A percentile compares a stretch with the other conserved stretches of the same genome.
phyloP scores from a whole-genome alignment of 2,888 invertebrate genomes.

The Laothoe populi region DNA sequence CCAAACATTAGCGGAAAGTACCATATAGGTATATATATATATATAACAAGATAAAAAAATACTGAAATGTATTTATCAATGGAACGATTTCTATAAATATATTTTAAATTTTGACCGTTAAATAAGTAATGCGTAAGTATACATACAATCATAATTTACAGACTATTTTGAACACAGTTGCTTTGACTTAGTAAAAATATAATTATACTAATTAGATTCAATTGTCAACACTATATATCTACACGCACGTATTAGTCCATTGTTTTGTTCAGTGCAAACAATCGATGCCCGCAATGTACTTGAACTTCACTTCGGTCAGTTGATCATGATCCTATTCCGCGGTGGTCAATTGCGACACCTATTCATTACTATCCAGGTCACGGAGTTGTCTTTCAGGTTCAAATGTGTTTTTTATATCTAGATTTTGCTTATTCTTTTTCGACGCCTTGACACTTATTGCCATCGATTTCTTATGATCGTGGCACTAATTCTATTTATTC shows the following conservation, averaged over 20 bases:
- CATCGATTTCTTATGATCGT: constrained; percentile 18
- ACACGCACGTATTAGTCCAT: constrained; percentile 11
- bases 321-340: constrained; percentile 45
- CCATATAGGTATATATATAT: too few relatives aligned
- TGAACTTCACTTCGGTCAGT: constrained; percentile 58
- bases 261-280: constrained; percentile 21
- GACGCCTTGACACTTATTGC: constrained; percentile 46
- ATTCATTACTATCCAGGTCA: constrained; percentile 60
- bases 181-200: neutral
- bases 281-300: constrained; percentile 46
- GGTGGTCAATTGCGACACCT: constrained; percentile 59
- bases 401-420: constrained; percentile 52
- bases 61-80: too few relatives aligned
- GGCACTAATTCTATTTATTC: neutral
- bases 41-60: too few relatives aligned
- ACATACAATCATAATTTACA: too few relatives aligned
- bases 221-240: neutral
- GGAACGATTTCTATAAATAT: too few relatives aligned
- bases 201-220: constrained; percentile 6
- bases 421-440: constrained; percentile 42
- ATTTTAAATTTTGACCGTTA: too few relatives aligned
- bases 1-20: too few relatives aligned
- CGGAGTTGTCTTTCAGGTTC: constrained; percentile 50
- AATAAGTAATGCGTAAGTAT: too few relatives aligned
- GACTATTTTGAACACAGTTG: neutral